Base-by-base conservation (phyloP, 2,797 vertebrate genomes). In the Pangasius larnaudii region DNA sequence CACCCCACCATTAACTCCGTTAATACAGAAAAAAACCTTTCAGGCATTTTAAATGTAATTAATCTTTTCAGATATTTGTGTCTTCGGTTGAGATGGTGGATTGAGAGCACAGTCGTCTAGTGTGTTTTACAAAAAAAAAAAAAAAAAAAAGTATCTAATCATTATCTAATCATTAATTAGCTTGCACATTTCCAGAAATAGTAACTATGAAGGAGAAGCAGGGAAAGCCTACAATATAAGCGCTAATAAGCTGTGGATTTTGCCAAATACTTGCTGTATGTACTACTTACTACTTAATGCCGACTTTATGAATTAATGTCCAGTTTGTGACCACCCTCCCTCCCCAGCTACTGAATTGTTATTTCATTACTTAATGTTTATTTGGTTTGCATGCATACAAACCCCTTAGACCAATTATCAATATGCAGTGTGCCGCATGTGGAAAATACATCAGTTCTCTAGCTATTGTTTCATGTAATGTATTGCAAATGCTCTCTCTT, bases 401-500 rank as follows among this genome's bases (percentile, higher is more conserved):
- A 82, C 30, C n/a, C 51, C 33, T 79, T 36, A 58, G 59, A 63
- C 39, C 27, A 65, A 49, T 82, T 82, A 63, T 63, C 24, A 82
- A 63, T 9, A 82, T n/a, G 7, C 33, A 74, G 8, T 65, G 63
- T 80, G 42, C 33, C 63, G 53, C 33, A 69, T 75, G 58, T 71
- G 46, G 46, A 69, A 61, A 85, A 81, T 58, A 56, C 59, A 75
- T 88, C n/a, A 71, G 33, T 83, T 56, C 24, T 88, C 72, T 19
- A 36, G n/a, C 59, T 67, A 51, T 87, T 90, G 36, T 63, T 51
- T 69, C 46, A 85, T 87, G 39, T 87, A 61, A 46, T 33, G 69
- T 75, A 86, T 49, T 58, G 36, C 46, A 84, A 80, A 72, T 51
- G 42, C 59, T 53, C 61, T 75, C 27, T 87, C 72, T 58, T n/a